phyloP scores from a whole-genome alignment of 2,888 invertebrate species.

The Xanthia togata region DNA sequence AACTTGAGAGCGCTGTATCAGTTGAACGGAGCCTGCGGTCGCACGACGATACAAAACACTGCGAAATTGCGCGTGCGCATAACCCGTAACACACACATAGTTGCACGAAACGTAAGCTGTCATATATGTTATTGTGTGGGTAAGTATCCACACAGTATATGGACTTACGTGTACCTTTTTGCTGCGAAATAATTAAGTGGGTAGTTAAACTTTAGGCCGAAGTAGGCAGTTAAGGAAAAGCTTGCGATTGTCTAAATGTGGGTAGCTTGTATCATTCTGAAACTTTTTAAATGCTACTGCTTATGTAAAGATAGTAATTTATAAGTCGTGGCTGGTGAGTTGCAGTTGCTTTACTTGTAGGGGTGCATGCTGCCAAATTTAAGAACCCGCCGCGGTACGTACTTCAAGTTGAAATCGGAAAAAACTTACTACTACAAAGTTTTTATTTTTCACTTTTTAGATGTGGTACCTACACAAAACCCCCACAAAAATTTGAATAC shows the following conservation, averaged over 20 bases:
- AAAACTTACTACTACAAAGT: no score
- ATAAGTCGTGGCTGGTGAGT: neutral
- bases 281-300: neutral
- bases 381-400: neutral
- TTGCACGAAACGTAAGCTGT: slow-evolving; percentile 54
- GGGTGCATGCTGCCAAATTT: neutral
- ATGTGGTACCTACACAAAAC: no score
- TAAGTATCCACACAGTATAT: slow-evolving; percentile 17
- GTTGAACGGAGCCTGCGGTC: slow-evolving; percentile 81
- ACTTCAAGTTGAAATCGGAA: neutral
- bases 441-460: no score
- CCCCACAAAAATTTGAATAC: no score
- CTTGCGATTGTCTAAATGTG: neutral
- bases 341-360: neutral
- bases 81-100: slow-evolving; percentile 72
- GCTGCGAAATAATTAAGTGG: slow-evolving; percentile 35
- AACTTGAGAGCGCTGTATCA: slow-evolving; percentile 74
- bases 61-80: slow-evolving; percentile 79
- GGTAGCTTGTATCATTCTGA: neutral
- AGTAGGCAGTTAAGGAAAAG: slow-evolving; percentile 6
- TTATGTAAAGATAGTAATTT: neutral
- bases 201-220: slow-evolving; percentile 21
- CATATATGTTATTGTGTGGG: slow-evolving; percentile 40
- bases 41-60: slow-evolving; percentile 78
- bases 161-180: slow-evolving; percentile 37